A percentile compares a stretch with the other conserved stretches of the same genome.
Evolutionary conservation across 2,888 invertebrate species (phyloP).

Genomic region (Heteropelma amictum): DNA sequence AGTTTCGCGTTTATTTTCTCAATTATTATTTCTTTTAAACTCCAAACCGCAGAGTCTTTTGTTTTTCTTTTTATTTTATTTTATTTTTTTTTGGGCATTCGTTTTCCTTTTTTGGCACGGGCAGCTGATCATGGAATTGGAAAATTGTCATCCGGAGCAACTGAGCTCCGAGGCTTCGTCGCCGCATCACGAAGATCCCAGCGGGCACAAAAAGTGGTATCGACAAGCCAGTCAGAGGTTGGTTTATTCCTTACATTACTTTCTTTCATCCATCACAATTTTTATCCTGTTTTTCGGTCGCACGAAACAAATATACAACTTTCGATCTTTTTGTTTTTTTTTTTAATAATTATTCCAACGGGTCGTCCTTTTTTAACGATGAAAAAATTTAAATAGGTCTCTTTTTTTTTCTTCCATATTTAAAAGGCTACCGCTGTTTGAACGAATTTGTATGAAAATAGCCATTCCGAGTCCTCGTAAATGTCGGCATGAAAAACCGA

Average conservation of each 20-base stretch:
- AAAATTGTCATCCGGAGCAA: slow-evolving; percentile 66
- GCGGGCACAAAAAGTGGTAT: slow-evolving; percentile 79
- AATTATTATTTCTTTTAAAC: slow-evolving; percentile 2
- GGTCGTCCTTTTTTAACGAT: background rate
- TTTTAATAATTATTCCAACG: too few relatives aligned
- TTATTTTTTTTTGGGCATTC: slow-evolving; percentile 23
- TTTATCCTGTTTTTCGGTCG: background rate
- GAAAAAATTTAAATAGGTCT: background rate
- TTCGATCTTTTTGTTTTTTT: background rate
- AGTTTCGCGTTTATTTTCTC: slow-evolving; percentile 2
- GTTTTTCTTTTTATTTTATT: slow-evolving; percentile 14
- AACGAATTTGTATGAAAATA: too few relatives aligned
- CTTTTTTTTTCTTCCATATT: too few relatives aligned
- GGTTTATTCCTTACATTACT: slow-evolving; percentile 64
- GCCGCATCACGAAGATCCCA: slow-evolving; percentile 70
- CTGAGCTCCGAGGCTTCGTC: slow-evolving; percentile 56
- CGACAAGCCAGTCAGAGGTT: slow-evolving; percentile 80
- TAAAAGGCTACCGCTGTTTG: too few relatives aligned
- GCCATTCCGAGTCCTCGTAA: too few relatives aligned
- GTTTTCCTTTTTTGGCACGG: slow-evolving; percentile 8
- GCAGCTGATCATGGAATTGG: slow-evolving; percentile 71
- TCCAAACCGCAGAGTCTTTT: slow-evolving; percentile 4
- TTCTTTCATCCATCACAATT: background rate
- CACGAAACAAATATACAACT: background rate
- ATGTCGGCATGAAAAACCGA: too few relatives aligned